Base-by-base conservation (phyloP, 2,888 invertebrate genomes). In the Xestobium rufovillosum region DNA sequence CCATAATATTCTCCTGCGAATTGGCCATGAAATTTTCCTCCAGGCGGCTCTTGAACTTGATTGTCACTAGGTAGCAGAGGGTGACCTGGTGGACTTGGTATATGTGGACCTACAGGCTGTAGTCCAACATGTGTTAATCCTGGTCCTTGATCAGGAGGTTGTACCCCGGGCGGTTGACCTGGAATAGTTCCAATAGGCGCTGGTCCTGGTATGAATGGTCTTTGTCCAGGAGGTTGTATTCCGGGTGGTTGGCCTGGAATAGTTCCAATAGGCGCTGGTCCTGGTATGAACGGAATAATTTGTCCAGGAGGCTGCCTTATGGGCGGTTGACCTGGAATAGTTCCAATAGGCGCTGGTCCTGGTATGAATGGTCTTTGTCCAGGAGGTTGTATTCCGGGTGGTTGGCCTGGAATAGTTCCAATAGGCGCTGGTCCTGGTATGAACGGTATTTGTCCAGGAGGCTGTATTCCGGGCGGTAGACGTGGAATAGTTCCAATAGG, bases 251-350 rank as follows among this genome's bases (percentile, higher is more conserved):
- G n/a, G n/a, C n/a, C n/a, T n/a, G n/a, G n/a, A n/a, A n/a, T n/a
- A n/a, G n/a, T n/a, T n/a, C n/a, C n/a, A n/a, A n/a, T n/a, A n/a
- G n/a, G n/a, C n/a, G n/a, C n/a, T n/a, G n/a, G 28, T n/a, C 40
- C 32, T 25, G n/a, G n/a, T n/a, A n/a, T n/a, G n/a, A n/a, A 32
- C 57, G 50, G 59, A 33, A 26, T 12, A 58, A 51, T 45, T 52
- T 52, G 3, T 32, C 30, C 41, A 48, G 16, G 17, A 12, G 33
- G n/a, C n/a, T n/a, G n/a, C n/a, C n/a, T n/a, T n/a, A n/a, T n/a
- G n/a, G 44, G 27, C 14, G 42, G 32, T 27, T n/a, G n/a, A n/a
- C n/a, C n/a, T n/a, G n/a, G n/a, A n/a, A n/a, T n/a, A n/a, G n/a
- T n/a, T n/a, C n/a, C 28, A 27, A 10, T 9, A 27, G 28, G 28